phyloP scores from a whole-genome alignment of 2,888 invertebrate species.

The Hydraecia micacea region DNA sequence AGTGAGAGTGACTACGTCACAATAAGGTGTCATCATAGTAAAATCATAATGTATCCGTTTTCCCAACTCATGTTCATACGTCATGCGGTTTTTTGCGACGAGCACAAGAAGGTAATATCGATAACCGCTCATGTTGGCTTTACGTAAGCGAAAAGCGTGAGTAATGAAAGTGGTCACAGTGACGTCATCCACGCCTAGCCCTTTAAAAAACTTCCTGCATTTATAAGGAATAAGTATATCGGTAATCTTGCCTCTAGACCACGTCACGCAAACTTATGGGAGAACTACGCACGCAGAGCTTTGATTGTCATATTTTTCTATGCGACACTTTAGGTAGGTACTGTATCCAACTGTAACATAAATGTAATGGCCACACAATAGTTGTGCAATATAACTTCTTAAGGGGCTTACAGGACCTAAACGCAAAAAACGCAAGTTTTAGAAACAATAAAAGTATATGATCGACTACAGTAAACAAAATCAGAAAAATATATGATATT shows the following conservation, averaged over 20 bases:
- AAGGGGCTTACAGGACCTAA: too few species aligned
- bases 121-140: conserved; percentile 9
- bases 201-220: conserved; percentile 17
- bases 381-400: not conserved
- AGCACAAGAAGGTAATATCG: not conserved
- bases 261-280: not conserved
- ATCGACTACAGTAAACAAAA: too few species aligned
- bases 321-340: not conserved
- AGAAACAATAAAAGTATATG: too few species aligned
- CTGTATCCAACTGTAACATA: not conserved
- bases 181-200: conserved; percentile 11
- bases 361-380: not conserved
- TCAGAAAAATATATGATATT: too few species aligned
- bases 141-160: conserved; percentile 18
- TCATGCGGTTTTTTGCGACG: conserved; percentile 39
- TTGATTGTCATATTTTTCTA: not conserved
- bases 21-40: not conserved
- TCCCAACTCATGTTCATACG: not conserved
- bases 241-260: not conserved
- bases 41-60: conserved; percentile 9
- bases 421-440: too few species aligned
- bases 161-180: not conserved
- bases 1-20: not conserved
- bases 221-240: not conserved
- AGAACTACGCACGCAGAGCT: not conserved